Evolutionary conservation across 1,140 invertebrate genomes (phyloP).

Genomic region (Yoshiicerus persimilis): DNA sequence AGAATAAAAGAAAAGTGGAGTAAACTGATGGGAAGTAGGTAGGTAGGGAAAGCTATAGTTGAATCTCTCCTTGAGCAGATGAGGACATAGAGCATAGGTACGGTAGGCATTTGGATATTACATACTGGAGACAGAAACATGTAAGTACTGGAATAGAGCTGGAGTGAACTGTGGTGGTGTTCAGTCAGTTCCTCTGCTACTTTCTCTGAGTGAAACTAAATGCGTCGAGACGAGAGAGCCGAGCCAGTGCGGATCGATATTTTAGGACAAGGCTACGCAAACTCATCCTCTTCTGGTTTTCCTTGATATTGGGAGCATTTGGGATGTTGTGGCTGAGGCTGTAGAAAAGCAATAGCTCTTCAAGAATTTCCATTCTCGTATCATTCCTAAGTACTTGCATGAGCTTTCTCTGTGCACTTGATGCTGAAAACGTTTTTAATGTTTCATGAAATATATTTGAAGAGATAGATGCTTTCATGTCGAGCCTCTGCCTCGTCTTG

Average conservation of each 20-base stretch:
- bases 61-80: no score
- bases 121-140: background rate
- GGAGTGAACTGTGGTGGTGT: background rate
- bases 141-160: background rate
- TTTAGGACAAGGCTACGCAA: constrained; percentile 46
- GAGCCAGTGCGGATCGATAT: constrained; percentile 35
- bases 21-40: background rate
- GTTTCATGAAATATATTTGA: constrained; percentile 21
- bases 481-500: background rate
- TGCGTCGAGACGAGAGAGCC: constrained; percentile 29
- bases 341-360: background rate
- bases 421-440: constrained; percentile 23
- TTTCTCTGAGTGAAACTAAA: constrained; percentile 36
- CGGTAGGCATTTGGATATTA: no score
- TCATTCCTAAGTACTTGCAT: constrained; percentile 13
- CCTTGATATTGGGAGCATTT: background rate
- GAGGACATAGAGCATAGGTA: background rate
- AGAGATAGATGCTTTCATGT: background rate
- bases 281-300: constrained; percentile 39
- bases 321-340: background rate
- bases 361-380: constrained; percentile 1
- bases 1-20: background rate
- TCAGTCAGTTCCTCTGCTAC: background rate
- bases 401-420: background rate
- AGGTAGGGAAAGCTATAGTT: background rate